These are phyloP conservation scores for Antedon bifida DNA, from an alignment of 35 echinoderm and acorn worm genomes.

Conservation along the genomic window DNA sequence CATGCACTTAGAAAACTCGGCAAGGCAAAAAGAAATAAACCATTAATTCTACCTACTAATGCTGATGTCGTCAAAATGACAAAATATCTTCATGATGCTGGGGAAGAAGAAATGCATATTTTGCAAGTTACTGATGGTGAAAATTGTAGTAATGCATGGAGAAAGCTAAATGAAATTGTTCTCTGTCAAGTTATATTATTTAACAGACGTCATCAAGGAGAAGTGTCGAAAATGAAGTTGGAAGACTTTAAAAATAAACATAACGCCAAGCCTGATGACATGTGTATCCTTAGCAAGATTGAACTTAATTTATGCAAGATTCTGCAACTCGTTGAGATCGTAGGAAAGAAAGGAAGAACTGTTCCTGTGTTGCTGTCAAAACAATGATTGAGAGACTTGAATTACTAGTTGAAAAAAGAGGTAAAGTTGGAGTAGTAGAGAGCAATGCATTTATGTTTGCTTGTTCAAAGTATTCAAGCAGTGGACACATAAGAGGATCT, in stretches of 20 bases:
- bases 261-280: not conserved
- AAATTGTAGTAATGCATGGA: not conserved
- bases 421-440: not conserved
- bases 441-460: constrained; percentile 3
- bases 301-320: not conserved
- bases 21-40: not conserved
- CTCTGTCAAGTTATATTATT: not conserved
- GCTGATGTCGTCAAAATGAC: constrained; percentile 15
- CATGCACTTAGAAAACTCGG: constrained; percentile 3
- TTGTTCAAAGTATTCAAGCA: not conserved
- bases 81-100: constrained; percentile 4
- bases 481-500: constrained; percentile 29
- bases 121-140: not conserved
- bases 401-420: not conserved
- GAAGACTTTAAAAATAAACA: not conserved
- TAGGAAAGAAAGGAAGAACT: not conserved
- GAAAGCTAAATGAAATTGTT: not conserved
- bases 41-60: constrained; percentile 9
- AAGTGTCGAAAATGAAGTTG: not conserved
- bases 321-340: not conserved
- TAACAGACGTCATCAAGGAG: constrained; percentile 1
- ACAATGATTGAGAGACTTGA: not conserved
- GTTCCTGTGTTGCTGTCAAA: not conserved
- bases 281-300: not conserved
- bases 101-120: not conserved